phyloP scores from a whole-genome alignment of 2,888 invertebrate species.

The Xylophagus ater region DNA sequence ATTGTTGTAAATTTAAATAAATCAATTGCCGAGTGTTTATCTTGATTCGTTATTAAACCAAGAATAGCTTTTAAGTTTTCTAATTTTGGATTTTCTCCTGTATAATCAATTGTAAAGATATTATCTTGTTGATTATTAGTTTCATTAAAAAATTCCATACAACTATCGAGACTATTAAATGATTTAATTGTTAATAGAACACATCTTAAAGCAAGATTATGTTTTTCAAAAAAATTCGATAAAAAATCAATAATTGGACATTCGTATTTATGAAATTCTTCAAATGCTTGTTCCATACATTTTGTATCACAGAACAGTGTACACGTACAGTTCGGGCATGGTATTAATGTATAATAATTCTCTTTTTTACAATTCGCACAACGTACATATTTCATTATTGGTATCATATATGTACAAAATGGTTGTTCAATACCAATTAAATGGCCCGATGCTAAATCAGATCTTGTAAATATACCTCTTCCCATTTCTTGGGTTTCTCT shows the following conservation, averaged over 20 bases:
- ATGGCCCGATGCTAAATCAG: constrained; percentile 55
- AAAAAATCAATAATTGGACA: constrained; percentile 51
- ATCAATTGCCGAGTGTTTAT: constrained; percentile 47
- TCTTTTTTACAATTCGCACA: constrained; percentile 14
- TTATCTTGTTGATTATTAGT: constrained; percentile 16
- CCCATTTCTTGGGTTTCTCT: constrained; percentile 45
- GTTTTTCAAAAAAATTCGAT: constrained; percentile 47
- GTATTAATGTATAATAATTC: constrained; percentile 12
- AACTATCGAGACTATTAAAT: constrained; percentile 23
- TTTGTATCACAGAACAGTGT: constrained; percentile 15
- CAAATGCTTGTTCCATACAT: constrained; percentile 42
- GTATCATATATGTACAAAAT: constrained; percentile 41
- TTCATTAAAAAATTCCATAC: constrained; percentile 21
- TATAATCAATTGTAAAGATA: constrained; percentile 10
- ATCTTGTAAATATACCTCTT: constrained; percentile 51
- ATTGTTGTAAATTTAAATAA: constrained; percentile 51
- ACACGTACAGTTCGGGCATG: constrained; percentile 13
- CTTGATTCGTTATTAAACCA: constrained; percentile 50
- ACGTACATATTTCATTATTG: constrained; percentile 9
- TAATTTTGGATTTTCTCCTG: constrained; percentile 17
- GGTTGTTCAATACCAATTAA: constrained; percentile 60
- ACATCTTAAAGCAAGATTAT: constrained; percentile 48
- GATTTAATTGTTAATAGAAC: constrained; percentile 36
- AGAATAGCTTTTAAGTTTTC: constrained; percentile 42
- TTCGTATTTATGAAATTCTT: constrained; percentile 57